A percentile compares a stretch with the other conserved stretches of the same genome.
phyloP scores from a whole-genome alignment of 2,888 invertebrate genomes.

The Pogonocherus hispidulus region DNA sequence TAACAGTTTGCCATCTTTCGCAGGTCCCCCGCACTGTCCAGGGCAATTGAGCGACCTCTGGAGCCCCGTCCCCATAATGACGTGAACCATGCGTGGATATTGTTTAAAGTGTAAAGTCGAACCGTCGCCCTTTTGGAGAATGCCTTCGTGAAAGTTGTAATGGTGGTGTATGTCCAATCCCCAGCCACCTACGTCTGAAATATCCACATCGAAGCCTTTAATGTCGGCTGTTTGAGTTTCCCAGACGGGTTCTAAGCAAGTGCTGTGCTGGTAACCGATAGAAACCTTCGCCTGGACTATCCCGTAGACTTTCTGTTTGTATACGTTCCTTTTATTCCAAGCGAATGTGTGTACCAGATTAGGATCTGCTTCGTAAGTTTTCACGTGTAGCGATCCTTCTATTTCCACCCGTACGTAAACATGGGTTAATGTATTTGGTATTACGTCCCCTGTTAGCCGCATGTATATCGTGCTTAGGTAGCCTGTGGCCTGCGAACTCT shows the following conservation, averaged over 20 bases:
- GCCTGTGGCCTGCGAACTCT: slow-evolving; percentile 94
- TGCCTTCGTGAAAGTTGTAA: slow-evolving; percentile 98
- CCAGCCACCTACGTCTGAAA: slow-evolving; percentile 98
- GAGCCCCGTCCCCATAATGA: slow-evolving; percentile 93
- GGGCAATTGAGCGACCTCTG: slow-evolving; percentile 89
- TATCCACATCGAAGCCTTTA: slow-evolving; percentile 94
- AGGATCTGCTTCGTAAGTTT: slow-evolving; percentile 96
- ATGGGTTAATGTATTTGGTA: slow-evolving; percentile 85
- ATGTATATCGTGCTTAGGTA: slow-evolving; percentile 94
- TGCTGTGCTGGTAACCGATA: slow-evolving; percentile 94
- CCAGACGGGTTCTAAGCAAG: slow-evolving; percentile 92
- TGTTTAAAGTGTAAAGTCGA: slow-evolving; percentile 94
- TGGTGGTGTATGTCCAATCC: slow-evolving; percentile 98
- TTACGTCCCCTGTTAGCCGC: slow-evolving; percentile 84
- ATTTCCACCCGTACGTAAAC: slow-evolving; percentile 89
- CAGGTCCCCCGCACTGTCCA: slow-evolving; percentile 88
- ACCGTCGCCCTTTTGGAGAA: slow-evolving; percentile 94
- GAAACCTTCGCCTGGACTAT: slow-evolving; percentile 86
- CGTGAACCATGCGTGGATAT: slow-evolving; percentile 90
- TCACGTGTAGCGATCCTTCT: slow-evolving; percentile 92
- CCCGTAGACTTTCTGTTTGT: slow-evolving; percentile 95
- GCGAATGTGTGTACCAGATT: slow-evolving; percentile 95
- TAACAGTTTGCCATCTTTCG: slow-evolving; percentile 87
- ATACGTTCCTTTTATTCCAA: slow-evolving; percentile 98
- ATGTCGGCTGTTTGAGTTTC: slow-evolving; percentile 94